phyloP scores from a whole-genome alignment of 2,797 vertebrate species.

The Pterois miles region DNA sequence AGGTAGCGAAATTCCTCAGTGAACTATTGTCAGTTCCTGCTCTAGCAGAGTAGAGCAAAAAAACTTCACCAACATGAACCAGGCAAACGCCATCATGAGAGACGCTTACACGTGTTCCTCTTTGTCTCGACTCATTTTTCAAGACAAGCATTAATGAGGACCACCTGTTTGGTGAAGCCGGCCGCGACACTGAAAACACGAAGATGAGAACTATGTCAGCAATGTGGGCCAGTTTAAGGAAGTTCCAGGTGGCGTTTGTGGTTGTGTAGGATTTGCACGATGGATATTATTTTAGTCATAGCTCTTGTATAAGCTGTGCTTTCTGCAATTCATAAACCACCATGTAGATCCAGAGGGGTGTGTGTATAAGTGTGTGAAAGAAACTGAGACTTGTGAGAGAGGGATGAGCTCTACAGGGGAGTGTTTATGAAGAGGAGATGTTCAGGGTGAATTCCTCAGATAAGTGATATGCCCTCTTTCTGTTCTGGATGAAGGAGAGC shows the following conservation, averaged over 20 bases:
- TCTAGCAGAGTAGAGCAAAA: neutral
- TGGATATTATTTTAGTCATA: conserved; percentile 46
- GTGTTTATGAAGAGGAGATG: conserved; percentile 79
- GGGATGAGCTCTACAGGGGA: conserved; percentile 66
- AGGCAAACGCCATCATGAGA: neutral
- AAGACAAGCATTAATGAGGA: conserved; percentile 52
- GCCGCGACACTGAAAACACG: conserved; percentile 47
- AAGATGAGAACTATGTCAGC: conserved; percentile 50
- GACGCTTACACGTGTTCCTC: conserved; percentile 28
- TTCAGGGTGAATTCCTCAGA: conserved; percentile 78
- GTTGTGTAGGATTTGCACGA: conserved; percentile 19
- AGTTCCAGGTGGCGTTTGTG: conserved; percentile 40
- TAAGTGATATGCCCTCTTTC: conserved; percentile 72
- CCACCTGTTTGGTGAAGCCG: conserved; percentile 59
- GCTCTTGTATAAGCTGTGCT: conserved; percentile 31
- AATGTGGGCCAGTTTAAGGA: conserved; percentile 37
- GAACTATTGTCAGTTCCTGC: conserved; percentile 5
- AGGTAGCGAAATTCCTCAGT: conserved; percentile 2
- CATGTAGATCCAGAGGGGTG: conserved; percentile 3
- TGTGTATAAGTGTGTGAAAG: conserved; percentile 25
- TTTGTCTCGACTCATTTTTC: conserved; percentile 44
- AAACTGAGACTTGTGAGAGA: conserved; percentile 16
- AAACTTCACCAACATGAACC: neutral
- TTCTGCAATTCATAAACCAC: conserved; percentile 38
- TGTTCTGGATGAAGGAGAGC: conserved; percentile 51